Percentiles rank a stretch among this genome's conserved stretches.
Conservation (phyloP, 2,113 vertebrate species). For the Caloenas nicobarica region DNA sequence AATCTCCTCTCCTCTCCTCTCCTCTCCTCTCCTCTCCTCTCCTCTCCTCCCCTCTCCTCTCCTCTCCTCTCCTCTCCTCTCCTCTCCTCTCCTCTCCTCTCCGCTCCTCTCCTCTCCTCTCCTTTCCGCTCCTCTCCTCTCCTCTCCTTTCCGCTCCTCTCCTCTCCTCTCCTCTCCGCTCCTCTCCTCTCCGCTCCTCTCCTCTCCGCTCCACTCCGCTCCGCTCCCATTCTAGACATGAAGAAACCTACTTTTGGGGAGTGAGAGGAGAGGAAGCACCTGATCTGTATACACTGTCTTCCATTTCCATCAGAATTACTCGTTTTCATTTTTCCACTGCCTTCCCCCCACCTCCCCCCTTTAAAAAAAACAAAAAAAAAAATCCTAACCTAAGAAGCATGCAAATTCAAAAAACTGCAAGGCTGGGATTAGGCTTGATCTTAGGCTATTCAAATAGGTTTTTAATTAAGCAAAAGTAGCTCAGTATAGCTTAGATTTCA, state of each 20-base stretch:
- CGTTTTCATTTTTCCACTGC: neutral
- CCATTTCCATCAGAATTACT: neutral
- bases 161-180: too few relatives aligned
- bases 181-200: neutral
- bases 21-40: accelerated
- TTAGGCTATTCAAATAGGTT: neutral
- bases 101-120: too few relatives aligned
- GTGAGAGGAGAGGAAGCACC: neutral
- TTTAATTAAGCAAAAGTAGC: neutral
- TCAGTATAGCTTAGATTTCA: neutral
- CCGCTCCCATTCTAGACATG: neutral
- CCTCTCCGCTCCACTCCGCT: neutral
- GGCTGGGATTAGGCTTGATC: neutral
- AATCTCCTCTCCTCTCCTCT: neutral
- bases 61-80: neutral
- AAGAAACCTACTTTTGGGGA: neutral
- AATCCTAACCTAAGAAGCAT: neutral
- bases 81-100: neutral
- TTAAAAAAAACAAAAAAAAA: too few relatives aligned
- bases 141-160: too few relatives aligned
- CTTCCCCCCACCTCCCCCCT: accelerated
- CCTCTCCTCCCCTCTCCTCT: neutral
- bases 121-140: too few relatives aligned
- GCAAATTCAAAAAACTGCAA: neutral
- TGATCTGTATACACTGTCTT: too few relatives aligned